Conservation (phyloP, 2,797 vertebrate species). For the Lagorchestes hirsutus region DNA sequence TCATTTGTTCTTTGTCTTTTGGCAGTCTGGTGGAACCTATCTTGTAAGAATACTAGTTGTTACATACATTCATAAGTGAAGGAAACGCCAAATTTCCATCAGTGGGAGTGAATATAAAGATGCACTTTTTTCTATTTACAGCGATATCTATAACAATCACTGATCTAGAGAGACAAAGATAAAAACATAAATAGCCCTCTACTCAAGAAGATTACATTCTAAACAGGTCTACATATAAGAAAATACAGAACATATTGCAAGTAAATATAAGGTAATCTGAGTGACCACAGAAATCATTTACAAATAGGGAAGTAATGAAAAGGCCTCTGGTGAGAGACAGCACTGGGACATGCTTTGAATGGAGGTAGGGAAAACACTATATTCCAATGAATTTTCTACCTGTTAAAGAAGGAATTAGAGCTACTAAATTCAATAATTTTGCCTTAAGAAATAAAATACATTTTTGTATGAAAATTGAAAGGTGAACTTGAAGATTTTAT, state of each 20-base stretch:
- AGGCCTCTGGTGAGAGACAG: background rate
- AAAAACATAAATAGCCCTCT: background rate
- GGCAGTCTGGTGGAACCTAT: background rate
- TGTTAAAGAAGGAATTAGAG: slow-evolving; percentile 14
- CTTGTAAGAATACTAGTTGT: background rate
- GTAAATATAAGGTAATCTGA: background rate
- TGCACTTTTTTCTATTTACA: background rate
- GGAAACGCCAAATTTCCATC: background rate
- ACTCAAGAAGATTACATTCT: background rate
- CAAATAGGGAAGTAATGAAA: background rate
- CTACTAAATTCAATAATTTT: background rate
- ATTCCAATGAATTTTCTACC: background rate
- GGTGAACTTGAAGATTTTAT: slow-evolving; percentile 36
- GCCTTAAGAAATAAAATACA: slow-evolving; percentile 39
- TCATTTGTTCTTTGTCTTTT: background rate
- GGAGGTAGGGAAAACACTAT: slow-evolving; percentile 29
- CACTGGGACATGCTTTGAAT: background rate
- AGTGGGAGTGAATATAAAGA: background rate
- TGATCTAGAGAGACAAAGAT: background rate
- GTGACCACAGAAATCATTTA: background rate
- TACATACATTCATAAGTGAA: background rate
- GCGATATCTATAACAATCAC: background rate
- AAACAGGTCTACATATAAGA: background rate
- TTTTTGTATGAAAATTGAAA: slow-evolving; percentile 32
- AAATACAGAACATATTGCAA: background rate